Evolutionary conservation across 2,113 vertebrate genomes (phyloP).

Genomic region (Passer domesticus): DNA sequence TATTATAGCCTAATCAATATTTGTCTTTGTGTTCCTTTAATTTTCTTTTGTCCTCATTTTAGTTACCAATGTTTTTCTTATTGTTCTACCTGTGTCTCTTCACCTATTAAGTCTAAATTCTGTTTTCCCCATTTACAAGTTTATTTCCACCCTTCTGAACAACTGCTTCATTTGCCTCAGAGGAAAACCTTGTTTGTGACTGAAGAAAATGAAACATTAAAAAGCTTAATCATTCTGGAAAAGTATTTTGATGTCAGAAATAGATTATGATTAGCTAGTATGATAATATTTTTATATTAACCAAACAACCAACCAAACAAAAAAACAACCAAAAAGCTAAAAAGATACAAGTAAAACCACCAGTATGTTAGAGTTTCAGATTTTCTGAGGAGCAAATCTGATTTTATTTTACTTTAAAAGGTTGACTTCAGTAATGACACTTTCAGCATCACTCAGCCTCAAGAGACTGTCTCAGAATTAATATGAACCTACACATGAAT

Average conservation of each 20-base stretch:
- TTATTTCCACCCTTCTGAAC: background rate
- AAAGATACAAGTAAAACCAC: background rate
- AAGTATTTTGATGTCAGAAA: background rate
- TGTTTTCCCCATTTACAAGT: background rate
- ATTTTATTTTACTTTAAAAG: background rate
- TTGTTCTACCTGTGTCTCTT: background rate
- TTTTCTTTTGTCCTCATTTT: background rate
- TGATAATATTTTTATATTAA: background rate
- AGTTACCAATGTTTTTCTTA: background rate
- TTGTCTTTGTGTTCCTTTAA: background rate
- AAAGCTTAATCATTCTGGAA: background rate
- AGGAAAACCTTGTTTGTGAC: background rate
- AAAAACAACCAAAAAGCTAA: background rate
- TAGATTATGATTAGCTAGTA: background rate
- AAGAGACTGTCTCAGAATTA: background rate
- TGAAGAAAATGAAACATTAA: background rate
- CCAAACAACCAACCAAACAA: background rate
- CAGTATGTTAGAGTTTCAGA: background rate
- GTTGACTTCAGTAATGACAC: background rate
- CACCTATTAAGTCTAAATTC: accelerated
- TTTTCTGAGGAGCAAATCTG: background rate
- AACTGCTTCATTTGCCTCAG: background rate
- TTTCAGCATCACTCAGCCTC: background rate
- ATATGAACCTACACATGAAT: background rate
- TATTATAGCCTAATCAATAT: background rate